Evolutionary conservation across 2,113 vertebrate species (phyloP), one percentile per base, ranked within the genome.

Genomic region (Poeciliopsis prolifica): DNA sequence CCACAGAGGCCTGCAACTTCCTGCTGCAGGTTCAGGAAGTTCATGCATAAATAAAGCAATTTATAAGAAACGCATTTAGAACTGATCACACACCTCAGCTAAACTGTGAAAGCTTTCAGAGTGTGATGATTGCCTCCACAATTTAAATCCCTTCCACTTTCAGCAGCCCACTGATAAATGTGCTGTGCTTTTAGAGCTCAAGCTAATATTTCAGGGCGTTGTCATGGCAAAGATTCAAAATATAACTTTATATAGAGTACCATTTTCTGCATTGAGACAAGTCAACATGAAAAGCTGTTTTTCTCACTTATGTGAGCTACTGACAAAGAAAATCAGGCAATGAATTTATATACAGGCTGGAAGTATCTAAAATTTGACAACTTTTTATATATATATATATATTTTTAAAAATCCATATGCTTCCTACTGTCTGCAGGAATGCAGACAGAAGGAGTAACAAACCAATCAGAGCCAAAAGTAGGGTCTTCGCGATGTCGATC

Each of bases 11-110:
- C 29, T 29, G 29, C 29, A 75, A 51, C 31, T 33, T 79, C 58
- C 60, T 68, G 71, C 42, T 54, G 70, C 42, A 48, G 51, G 48
- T 63, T 63, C 26, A 64, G 26, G 33, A 60, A 67, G 37, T 66
- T 42, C 22, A 42, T 40, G 35, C n/a, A 17, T 67, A 14, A 44
- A 26, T 15, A 29, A 40, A 67, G 37, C 5, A 66, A 42, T 66
- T 66, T 66, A 11, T 0, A 70, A 22, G 5, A 14, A 11, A 15
- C 24, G n/a, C 19, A 70, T 60, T 22, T 24, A 14, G 10, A 33
- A 30, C 19, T 37, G 5, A 31, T 19, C 19, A 17, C 19, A 17
- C 22, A 31, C 44, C 12, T 5, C 35, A 54, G 33, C 22, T 24
- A n/a, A 5, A 35, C 22, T n/a, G 26, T 13, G 1, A 22, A 48